Percentiles rank a stretch among this genome's conserved stretches.
Evolutionary conservation across 2,888 invertebrate genomes (phyloP).

Genomic region (Stenotaenia linearis): DNA sequence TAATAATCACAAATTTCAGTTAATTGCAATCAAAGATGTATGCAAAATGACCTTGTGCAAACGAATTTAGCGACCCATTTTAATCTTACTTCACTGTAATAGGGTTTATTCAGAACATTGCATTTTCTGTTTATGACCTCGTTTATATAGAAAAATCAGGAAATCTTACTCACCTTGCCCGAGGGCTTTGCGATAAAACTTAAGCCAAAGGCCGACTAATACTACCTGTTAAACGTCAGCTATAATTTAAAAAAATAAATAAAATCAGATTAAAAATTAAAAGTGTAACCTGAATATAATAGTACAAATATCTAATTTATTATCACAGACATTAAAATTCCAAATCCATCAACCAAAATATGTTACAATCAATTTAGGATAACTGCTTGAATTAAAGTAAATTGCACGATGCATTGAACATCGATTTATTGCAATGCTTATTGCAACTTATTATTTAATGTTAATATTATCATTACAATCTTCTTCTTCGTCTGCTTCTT

Average conservation of each 20-base stretch:
- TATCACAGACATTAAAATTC: too few species aligned
- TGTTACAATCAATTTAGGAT: too few species aligned
- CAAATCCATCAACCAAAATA: too few species aligned
- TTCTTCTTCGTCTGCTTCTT: not conserved
- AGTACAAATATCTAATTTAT: not conserved
- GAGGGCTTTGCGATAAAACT: not conserved
- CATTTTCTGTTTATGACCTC: not conserved
- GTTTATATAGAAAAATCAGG: constrained; percentile 1
- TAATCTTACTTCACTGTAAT: not conserved
- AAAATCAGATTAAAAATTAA: not conserved
- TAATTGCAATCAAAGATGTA: too few species aligned
- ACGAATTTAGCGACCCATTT: not conserved
- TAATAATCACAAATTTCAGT: too few species aligned
- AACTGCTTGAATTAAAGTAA: too few species aligned
- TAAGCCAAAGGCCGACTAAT: not conserved
- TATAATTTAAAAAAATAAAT: not conserved
- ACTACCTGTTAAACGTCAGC: not conserved
- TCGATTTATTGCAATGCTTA: too few species aligned
- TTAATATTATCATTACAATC: too few species aligned
- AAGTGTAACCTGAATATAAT: not conserved
- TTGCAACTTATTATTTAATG: too few species aligned
- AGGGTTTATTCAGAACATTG: constrained; percentile 10
- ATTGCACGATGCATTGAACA: too few species aligned
- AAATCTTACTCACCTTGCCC: constrained; percentile 19
- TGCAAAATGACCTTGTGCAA: not conserved